Evolutionary conservation across 2,113 vertebrate genomes (phyloP).

Genomic region (Caranx ignobilis): DNA sequence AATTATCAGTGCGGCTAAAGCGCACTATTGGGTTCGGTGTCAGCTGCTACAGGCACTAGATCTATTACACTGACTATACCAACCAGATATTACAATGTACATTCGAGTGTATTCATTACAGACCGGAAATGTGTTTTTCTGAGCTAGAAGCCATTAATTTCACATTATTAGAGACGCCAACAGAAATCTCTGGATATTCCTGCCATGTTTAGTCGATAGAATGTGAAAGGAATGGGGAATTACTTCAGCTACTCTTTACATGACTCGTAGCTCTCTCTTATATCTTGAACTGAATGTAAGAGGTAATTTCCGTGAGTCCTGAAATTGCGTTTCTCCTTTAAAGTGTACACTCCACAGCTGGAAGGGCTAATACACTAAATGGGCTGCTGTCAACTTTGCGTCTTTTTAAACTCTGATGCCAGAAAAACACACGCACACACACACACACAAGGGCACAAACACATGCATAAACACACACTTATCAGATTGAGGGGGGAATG

Average conservation of each 20-base stretch:
- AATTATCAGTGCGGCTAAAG: constrained; percentile 79
- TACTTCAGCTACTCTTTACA: background rate
- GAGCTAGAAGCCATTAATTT: constrained; percentile 29
- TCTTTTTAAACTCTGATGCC: constrained; percentile 12
- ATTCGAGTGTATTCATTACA: constrained; percentile 54
- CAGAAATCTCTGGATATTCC: constrained; percentile 20
- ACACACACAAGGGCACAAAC: constrained; percentile 7
- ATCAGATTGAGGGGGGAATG: constrained; percentile 35
- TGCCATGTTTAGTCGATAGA: constrained; percentile 7
- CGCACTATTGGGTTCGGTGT: constrained; percentile 61
- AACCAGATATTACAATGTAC: constrained; percentile 35
- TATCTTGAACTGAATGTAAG: background rate
- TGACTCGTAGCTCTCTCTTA: background rate
- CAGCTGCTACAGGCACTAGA: constrained; percentile 57
- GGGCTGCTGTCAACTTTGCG: background rate
- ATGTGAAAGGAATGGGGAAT: constrained; percentile 3
- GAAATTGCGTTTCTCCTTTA: constrained; percentile 5
- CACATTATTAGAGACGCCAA: constrained; percentile 23
- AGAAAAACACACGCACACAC: background rate
- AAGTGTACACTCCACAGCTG: background rate
- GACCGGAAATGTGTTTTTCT: constrained; percentile 41
- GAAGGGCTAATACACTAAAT: background rate
- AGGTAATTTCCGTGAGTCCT: background rate
- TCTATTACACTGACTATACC: constrained; percentile 64
- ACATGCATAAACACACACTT: constrained; percentile 23